These are phyloP conservation scores for Helogale parvula DNA, from an alignment of 2,113 vertebrate genomes.

Conservation along the genomic window DNA sequence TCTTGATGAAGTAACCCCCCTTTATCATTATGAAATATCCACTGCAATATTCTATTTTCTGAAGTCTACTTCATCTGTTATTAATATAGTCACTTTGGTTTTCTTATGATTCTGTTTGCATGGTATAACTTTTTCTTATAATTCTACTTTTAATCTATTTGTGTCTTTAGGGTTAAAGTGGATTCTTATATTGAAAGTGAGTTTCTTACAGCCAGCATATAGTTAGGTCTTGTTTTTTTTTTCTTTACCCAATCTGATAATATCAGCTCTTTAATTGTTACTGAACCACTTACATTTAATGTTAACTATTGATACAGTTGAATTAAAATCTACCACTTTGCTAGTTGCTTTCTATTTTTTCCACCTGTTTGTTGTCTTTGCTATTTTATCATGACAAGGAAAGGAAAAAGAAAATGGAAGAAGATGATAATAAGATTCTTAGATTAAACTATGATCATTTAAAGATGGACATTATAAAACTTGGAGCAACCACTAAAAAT, in stretches of 20 bases:
- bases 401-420: not conserved
- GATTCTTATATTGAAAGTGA: not conserved
- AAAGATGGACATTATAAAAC: not conserved
- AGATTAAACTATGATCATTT: not conserved
- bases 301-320: not conserved
- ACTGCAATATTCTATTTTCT: not conserved
- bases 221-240: not conserved
- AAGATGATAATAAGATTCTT: not conserved
- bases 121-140: not conserved
- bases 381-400: not conserved
- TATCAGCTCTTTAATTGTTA: not conserved
- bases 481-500: not conserved
- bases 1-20: not conserved
- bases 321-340: slow-evolving; percentile 19
- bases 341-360: not conserved
- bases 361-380: not conserved
- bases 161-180: not conserved
- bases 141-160: not conserved
- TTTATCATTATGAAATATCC: not conserved
- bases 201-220: not conserved
- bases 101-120: not conserved
- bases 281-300: slow-evolving; percentile 18
- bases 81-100: not conserved
- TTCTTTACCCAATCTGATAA: not conserved
- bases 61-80: not conserved